Base-by-base conservation (phyloP, 2,113 vertebrate genomes). In the Syrrhaptes paradoxus region DNA sequence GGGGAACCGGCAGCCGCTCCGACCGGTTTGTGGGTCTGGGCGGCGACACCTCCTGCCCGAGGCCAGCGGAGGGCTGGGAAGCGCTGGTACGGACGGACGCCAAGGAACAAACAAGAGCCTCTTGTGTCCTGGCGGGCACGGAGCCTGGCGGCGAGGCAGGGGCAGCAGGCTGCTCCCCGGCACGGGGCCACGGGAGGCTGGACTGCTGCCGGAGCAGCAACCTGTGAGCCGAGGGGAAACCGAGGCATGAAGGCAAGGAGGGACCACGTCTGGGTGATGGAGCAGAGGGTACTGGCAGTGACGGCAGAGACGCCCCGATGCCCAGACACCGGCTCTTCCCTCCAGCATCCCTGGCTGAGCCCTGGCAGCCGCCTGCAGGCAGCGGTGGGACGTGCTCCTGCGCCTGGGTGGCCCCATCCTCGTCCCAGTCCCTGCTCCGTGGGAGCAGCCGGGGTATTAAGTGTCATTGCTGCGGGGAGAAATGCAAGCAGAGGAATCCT, bases 401-500 rank as follows among this genome's bases (percentile, higher is more conserved):
- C 5, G 0, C 71, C 66, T 85, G 95, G 87, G 90, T 93, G 85
- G 90, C 82, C 94, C 20, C 14, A 79, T 85, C 49, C 38, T 2
- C 0, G 51, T 78, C 43, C 31, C 46, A 52, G 6, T 0, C 87
- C 84, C 19, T 90, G 20, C 62, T 89, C 58, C 4, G 6, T 87
- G 94, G 63, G 91, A 96, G 81, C 85, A 94, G 87, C 87, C 0
- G 6, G 88, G 79, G 82, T 87, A 85, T 87, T 82, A 74, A 93
- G 86, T 94, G 89, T 87, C 96, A 74, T 92, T 10, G 88, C 95
- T 96, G 11, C 29, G 29, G 93, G 62, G 59, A 49, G 83, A 95
- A 95, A 88, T 45, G 54, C 80, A 46, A 86, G 66, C 0, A 4
- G 75, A 97, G 95, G 98, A 98, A 98, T 98, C 98, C 83, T 1